Evolutionary conservation across 2,888 invertebrate species (phyloP).

Genomic region (Omphaloscelis lunosa): DNA sequence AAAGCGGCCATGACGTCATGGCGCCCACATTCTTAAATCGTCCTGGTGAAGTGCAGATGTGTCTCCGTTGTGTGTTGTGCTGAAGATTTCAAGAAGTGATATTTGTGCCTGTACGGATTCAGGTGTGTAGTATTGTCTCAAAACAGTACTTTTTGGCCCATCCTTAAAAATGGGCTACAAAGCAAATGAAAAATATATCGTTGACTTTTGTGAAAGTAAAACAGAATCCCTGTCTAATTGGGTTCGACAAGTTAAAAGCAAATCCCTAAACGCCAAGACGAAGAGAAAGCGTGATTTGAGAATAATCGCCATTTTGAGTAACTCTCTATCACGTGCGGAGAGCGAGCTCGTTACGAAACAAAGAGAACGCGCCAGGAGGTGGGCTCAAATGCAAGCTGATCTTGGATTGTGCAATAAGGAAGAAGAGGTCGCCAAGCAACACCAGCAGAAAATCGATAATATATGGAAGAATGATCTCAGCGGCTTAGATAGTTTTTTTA

Average conservation of each 20-base stretch:
- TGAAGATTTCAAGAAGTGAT: conserved; percentile 77
- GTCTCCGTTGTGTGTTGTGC: conserved; percentile 81
- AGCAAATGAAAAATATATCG: conserved; percentile 86
- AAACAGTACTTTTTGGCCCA: conserved; percentile 81
- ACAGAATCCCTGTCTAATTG: conserved; percentile 91
- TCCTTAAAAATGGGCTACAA: conserved; percentile 85
- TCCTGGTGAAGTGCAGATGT: conserved; percentile 80
- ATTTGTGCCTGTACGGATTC: conserved; percentile 86
- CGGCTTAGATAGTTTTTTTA: conserved; percentile 92
- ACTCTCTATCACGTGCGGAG: conserved; percentile 91
- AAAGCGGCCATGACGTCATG: conserved; percentile 82
- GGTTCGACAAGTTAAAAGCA: conserved; percentile 92
- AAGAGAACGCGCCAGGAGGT: conserved; percentile 91
- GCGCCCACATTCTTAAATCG: conserved; percentile 76
- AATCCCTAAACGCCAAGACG: conserved; percentile 90
- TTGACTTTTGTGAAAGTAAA: conserved; percentile 90
- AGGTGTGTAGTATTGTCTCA: conserved; percentile 87
- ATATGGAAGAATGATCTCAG: conserved; percentile 91
- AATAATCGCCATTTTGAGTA: conserved; percentile 92
- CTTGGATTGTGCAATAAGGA: conserved; percentile 86
- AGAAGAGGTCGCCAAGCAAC: conserved; percentile 85
- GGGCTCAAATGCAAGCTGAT: conserved; percentile 90
- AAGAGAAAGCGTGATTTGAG: conserved; percentile 91
- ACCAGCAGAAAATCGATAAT: conserved; percentile 86
- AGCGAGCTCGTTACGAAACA: conserved; percentile 91